Evolutionary conservation across 2,888 invertebrate genomes (phyloP).

Genomic region (Lasioglossum pauxillum): DNA sequence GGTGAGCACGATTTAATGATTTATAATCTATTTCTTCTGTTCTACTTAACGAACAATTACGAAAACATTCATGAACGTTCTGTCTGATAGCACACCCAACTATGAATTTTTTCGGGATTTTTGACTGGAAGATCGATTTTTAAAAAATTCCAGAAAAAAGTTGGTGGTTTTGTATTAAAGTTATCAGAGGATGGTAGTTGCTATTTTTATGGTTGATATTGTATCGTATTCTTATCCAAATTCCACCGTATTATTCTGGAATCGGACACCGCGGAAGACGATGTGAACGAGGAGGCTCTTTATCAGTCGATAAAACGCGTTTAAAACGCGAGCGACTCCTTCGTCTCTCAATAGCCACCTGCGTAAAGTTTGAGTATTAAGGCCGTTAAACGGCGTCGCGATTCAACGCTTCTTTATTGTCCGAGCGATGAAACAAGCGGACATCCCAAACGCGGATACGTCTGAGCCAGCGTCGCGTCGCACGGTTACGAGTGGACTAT

Average conservation of each 20-base stretch:
- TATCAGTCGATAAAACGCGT: background rate
- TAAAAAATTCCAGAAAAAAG: too few relatives aligned
- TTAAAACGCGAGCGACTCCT: background rate
- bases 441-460: background rate
- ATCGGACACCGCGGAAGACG: conserved; percentile 25
- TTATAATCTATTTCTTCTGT: background rate
- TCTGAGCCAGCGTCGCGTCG: conserved; percentile 22
- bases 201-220: too few relatives aligned
- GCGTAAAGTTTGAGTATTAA: background rate
- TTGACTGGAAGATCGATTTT: background rate
- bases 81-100: too few relatives aligned
- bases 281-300: conserved; percentile 12
- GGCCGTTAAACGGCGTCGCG: background rate
- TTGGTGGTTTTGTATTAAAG: too few relatives aligned
- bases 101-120: background rate
- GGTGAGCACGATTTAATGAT: background rate
- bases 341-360: background rate
- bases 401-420: conserved; percentile 20
- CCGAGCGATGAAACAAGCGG: conserved; percentile 15
- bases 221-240: background rate
- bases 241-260: conserved; percentile 28
- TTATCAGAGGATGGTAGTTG: background rate
- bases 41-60: background rate
- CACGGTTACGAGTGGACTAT: background rate
- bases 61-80: background rate